Evolutionary conservation across 1,140 invertebrate genomes (phyloP).

Genomic region (Neelides sp.): DNA sequence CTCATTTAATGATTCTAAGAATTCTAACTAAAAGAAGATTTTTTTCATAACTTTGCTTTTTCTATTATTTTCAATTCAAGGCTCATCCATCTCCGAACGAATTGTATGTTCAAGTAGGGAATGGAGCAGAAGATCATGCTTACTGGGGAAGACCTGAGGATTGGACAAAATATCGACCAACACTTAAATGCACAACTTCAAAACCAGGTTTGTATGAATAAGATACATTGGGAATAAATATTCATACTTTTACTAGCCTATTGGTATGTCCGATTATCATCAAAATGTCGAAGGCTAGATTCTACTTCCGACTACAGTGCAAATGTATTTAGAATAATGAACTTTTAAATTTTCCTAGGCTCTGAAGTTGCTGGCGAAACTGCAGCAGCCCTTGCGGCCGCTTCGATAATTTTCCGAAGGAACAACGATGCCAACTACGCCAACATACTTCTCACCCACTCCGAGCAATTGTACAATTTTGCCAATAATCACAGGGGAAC

Average conservation of each 20-base stretch:
- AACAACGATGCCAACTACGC: slow-evolving; percentile 33
- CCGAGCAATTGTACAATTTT: slow-evolving; percentile 37
- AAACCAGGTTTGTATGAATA: slow-evolving; percentile 22
- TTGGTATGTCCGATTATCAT: too few species aligned
- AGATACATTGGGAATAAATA: too few species aligned
- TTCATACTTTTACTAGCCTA: too few species aligned
- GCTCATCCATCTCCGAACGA: slow-evolving; percentile 15
- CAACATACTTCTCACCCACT: slow-evolving; percentile 30
- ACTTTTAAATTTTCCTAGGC: slow-evolving; percentile 29
- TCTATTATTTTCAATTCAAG: background rate
- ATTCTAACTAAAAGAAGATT: background rate
- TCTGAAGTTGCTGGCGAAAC: slow-evolving; percentile 38
- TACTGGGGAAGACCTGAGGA: slow-evolving; percentile 35
- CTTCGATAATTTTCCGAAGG: slow-evolving; percentile 35
- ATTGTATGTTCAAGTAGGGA: slow-evolving; percentile 32
- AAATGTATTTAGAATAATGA: background rate
- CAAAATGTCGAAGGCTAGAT: background rate
- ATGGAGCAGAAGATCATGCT: slow-evolving; percentile 29
- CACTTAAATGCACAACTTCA: slow-evolving; percentile 33
- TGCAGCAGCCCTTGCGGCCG: slow-evolving; percentile 37
- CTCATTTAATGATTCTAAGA: background rate
- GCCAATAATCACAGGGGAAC: slow-evolving; percentile 35
- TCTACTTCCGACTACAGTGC: background rate
- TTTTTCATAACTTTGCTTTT: background rate
- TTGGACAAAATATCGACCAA: slow-evolving; percentile 35